Conservation (phyloP, 2,113 vertebrate species). For the Willisornis vidua region DNA sequence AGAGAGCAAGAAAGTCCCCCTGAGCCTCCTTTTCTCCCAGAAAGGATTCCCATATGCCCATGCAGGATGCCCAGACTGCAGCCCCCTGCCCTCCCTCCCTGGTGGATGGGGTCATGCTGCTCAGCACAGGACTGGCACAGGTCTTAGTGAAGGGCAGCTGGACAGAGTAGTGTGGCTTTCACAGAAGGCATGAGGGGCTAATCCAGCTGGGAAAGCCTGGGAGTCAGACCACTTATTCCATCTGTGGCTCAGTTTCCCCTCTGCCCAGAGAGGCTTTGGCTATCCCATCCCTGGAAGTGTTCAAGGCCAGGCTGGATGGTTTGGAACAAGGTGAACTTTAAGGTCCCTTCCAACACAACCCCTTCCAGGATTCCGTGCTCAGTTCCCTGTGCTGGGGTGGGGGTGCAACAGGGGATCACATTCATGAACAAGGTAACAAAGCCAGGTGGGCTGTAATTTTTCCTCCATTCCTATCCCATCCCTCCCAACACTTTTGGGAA, state of each 20-base stretch:
- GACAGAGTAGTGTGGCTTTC: background rate
- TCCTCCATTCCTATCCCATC: background rate
- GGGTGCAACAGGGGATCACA: background rate
- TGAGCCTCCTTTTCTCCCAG: background rate
- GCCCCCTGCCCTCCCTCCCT: fast-evolving
- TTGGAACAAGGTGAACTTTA: background rate
- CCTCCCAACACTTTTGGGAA: background rate
- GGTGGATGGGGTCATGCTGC: fast-evolving
- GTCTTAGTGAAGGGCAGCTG: background rate
- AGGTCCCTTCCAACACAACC: background rate
- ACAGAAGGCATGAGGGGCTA: background rate
- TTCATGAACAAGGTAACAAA: background rate
- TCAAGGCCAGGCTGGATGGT: fast-evolving
- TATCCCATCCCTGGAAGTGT: background rate
- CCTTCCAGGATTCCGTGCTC: background rate
- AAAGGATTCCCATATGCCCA: background rate
- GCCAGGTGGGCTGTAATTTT: background rate
- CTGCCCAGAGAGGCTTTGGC: background rate
- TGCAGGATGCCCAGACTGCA: background rate
- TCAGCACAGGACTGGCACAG: background rate
- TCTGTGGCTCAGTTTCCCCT: background rate
- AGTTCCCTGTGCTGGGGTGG: background rate
- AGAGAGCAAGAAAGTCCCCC: background rate
- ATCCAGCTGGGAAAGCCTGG: background rate
- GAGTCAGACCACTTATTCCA: too few relatives aligned